phyloP scores from a whole-genome alignment of 37 sponge, comb jelly and placozoan genomes.

The Eunapius fragilis region DNA sequence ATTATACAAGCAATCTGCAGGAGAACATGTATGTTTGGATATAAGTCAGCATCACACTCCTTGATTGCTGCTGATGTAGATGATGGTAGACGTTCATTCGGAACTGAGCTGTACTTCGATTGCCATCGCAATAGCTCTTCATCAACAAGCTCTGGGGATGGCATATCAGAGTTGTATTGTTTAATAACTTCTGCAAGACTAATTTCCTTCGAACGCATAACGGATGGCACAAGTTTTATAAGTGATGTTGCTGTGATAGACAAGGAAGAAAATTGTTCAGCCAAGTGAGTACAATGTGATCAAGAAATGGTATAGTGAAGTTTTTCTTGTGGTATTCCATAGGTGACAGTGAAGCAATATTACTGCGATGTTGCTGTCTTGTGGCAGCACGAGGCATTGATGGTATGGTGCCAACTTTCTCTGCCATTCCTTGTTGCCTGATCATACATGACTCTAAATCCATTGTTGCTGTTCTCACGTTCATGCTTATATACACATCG shows the following conservation, averaged over 20 bases:
- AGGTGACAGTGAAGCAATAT: conserved; percentile 24
- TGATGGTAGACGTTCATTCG: conserved; percentile 7
- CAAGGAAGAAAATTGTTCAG: conserved; percentile 16
- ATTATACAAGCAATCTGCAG: conserved; percentile 50
- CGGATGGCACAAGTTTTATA: neutral
- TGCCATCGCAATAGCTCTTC: conserved; percentile 26
- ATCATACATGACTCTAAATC: conserved; percentile 36
- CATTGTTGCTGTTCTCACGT: conserved; percentile 19
- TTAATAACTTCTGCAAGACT: neutral
- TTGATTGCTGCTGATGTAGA: conserved; percentile 33
- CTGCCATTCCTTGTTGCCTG: conserved; percentile 33
- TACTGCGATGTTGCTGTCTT: conserved; percentile 51
- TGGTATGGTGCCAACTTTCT: conserved; percentile 33
- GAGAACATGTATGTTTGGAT: conserved; percentile 33
- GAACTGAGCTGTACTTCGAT: neutral
- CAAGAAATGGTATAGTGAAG: conserved; percentile 53
- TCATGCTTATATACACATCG: conserved; percentile 13
- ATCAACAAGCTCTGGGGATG: conserved; percentile 22
- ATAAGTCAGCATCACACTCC: conserved; percentile 27
- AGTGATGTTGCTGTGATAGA: conserved; percentile 9
- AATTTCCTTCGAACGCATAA: conserved; percentile 8
- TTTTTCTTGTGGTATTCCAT: conserved; percentile 34
- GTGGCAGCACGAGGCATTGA: conserved; percentile 42
- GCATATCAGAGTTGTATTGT: conserved; percentile 21
- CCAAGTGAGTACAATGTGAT: conserved; percentile 14